phyloP scores from a whole-genome alignment of 1,140 invertebrate species.

The Manduca sexta region DNA sequence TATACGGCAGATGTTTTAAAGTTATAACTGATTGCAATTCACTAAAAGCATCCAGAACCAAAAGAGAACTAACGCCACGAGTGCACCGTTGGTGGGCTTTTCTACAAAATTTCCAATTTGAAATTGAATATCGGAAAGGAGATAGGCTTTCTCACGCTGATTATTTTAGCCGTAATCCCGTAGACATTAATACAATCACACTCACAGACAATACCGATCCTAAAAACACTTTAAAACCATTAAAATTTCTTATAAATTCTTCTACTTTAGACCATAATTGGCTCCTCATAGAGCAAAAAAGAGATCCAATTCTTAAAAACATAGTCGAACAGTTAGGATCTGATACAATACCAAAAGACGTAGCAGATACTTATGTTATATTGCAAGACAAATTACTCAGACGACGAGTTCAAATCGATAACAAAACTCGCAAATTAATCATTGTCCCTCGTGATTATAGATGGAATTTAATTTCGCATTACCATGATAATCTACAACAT shows the following conservation, averaged over 20 bases:
- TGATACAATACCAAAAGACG: constrained; percentile 3
- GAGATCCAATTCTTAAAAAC: constrained; percentile 8
- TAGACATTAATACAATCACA: not conserved
- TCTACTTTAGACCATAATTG: constrained; percentile 18
- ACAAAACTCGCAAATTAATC: constrained; percentile 17
- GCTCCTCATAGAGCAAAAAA: constrained; percentile 21
- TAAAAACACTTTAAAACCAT: not conserved
- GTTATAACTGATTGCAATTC: constrained; percentile 2
- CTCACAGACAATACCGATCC: not conserved
- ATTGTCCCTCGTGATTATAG: constrained; percentile 23
- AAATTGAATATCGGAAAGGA: not conserved
- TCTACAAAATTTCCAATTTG: not conserved
- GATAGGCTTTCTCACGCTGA: not conserved
- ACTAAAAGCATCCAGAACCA: constrained; percentile 4
- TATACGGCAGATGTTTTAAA: not conserved
- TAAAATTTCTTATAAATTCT: constrained; percentile 7
- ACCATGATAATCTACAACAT: constrained; percentile 31
- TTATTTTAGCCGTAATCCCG: not conserved
- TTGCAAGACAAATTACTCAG: constrained; percentile 19
- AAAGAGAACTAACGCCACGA: not conserved
- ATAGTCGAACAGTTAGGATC: constrained; percentile 15
- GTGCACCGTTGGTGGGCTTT: constrained; percentile 6
- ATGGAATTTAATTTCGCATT: constrained; percentile 29
- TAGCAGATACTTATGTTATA: constrained; percentile 22
- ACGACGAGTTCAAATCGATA: constrained; percentile 20